A percentile compares a stretch with the other conserved stretches of the same genome.
Evolutionary conservation across 2,888 invertebrate genomes (phyloP).

Genomic region (Lycocerus yunnanus): DNA sequence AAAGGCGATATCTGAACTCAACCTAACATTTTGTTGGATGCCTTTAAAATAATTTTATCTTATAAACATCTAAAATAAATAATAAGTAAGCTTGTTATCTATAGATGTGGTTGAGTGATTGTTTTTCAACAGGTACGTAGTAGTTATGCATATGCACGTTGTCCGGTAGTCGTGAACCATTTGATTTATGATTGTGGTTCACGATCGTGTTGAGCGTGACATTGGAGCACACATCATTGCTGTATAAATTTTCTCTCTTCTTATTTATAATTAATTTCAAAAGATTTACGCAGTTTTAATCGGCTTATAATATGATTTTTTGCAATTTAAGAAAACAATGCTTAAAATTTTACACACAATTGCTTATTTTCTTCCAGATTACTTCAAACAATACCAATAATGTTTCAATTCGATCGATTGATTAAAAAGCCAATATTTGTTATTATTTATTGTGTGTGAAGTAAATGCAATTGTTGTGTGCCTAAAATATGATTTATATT

Average conservation of each 20-base stretch:
- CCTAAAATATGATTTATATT: not conserved
- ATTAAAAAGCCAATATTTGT: not conserved
- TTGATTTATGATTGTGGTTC: conserved; percentile 18
- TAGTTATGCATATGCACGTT: conserved; percentile 12
- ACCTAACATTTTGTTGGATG: not conserved
- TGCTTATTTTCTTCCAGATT: not conserved
- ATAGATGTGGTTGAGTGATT: conserved; percentile 8
- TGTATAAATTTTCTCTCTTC: conserved; percentile 2
- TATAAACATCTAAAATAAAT: conserved; percentile 4
- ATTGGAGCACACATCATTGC: conserved; percentile 13
- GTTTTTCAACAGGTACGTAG: conserved; percentile 13
- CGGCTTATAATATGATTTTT: not conserved
- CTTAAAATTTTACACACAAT: not conserved
- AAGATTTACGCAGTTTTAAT: conserved; percentile 16
- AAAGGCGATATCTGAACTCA: not conserved
- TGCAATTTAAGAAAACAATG: not conserved
- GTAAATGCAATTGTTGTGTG: not conserved
- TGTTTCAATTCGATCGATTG: not conserved
- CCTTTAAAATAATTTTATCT: not conserved
- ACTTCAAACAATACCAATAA: not conserved
- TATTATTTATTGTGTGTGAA: not conserved
- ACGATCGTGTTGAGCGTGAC: conserved; percentile 18
- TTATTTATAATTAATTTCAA: conserved; percentile 13
- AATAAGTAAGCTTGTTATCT: conserved; percentile 14
- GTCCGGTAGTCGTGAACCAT: conserved; percentile 16